phyloP scores from a whole-genome alignment of 2,888 invertebrate genomes.

The Amphiduros pacificus region DNA sequence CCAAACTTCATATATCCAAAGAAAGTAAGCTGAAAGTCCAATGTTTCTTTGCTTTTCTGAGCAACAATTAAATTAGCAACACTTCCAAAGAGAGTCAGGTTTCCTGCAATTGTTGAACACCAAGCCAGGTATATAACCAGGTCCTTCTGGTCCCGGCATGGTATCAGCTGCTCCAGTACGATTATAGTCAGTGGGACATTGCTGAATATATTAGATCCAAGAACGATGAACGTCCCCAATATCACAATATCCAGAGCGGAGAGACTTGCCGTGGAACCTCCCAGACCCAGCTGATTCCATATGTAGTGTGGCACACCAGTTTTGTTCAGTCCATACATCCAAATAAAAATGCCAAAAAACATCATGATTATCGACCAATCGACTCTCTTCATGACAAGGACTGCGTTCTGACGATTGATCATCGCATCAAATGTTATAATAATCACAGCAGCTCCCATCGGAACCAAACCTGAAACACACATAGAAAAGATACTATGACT shows the following conservation, averaged over 20 bases:
- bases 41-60: constrained; percentile 12
- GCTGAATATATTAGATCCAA: constrained; percentile 34
- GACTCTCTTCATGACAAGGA: constrained; percentile 20
- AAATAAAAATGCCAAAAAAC: constrained; percentile 34
- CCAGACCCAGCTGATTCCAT: constrained; percentile 28
- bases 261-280: not conserved
- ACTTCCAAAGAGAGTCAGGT: constrained; percentile 34
- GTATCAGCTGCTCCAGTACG: constrained; percentile 31
- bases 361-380: constrained; percentile 35
- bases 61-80: constrained; percentile 35
- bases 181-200: constrained; percentile 34
- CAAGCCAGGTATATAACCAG: constrained; percentile 33
- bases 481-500: too few species aligned
- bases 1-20: constrained; percentile 11
- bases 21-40: constrained; percentile 2
- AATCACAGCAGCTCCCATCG: constrained; percentile 29
- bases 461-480: constrained; percentile 28
- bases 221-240: constrained; percentile 24
- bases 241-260: constrained; percentile 11
- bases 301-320: constrained; percentile 28
- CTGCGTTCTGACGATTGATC: constrained; percentile 22
- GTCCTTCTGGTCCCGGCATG: constrained; percentile 25
- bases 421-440: constrained; percentile 27
- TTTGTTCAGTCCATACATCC: constrained; percentile 32
- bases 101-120: constrained; percentile 33